These are phyloP conservation scores for Aphidius colemani DNA, from an alignment of 2,888 invertebrate species.

Conservation along the genomic window DNA sequence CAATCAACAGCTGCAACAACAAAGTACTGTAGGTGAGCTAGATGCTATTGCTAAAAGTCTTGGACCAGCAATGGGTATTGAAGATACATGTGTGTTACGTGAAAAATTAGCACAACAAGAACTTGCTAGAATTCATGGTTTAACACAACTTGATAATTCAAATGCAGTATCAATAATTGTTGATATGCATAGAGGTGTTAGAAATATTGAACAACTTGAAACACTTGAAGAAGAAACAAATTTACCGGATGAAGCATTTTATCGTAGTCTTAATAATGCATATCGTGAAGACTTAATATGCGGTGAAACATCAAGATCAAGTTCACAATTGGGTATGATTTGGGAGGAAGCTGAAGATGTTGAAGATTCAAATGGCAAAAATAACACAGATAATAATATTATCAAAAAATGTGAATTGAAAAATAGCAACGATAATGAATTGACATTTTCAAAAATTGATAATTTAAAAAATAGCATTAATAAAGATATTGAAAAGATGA, in stretches of 20 bases:
- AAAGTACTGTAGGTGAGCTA: slow-evolving; percentile 51
- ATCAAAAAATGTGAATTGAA: slow-evolving; percentile 40
- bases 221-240: slow-evolving; percentile 63
- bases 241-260: slow-evolving; percentile 82
- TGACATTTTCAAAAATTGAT: slow-evolving; percentile 29
- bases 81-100: slow-evolving; percentile 51
- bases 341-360: slow-evolving; percentile 83
- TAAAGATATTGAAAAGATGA: slow-evolving; percentile 39
- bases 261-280: slow-evolving; percentile 84
- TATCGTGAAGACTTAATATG: slow-evolving; percentile 80
- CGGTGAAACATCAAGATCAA: slow-evolving; percentile 66
- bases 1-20: slow-evolving; percentile 34
- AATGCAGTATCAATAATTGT: slow-evolving; percentile 45
- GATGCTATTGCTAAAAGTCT: slow-evolving; percentile 56
- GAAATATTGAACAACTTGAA: slow-evolving; percentile 52
- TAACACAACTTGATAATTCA: slow-evolving; percentile 44
- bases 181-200: slow-evolving; percentile 52
- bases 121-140: slow-evolving; percentile 50
- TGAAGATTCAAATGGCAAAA: slow-evolving; percentile 64
- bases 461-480: slow-evolving; percentile 27
- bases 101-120: slow-evolving; percentile 55
- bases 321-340: slow-evolving; percentile 82
- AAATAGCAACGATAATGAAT: slow-evolving; percentile 42
- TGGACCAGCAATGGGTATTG: slow-evolving; percentile 51
- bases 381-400: slow-evolving; percentile 38